Percentiles rank a stretch among this genome's conserved stretches.
These are phyloP conservation scores for Sebastes umbrosus DNA, from an alignment of 2,797 vertebrate species.

Conservation along the genomic window DNA sequence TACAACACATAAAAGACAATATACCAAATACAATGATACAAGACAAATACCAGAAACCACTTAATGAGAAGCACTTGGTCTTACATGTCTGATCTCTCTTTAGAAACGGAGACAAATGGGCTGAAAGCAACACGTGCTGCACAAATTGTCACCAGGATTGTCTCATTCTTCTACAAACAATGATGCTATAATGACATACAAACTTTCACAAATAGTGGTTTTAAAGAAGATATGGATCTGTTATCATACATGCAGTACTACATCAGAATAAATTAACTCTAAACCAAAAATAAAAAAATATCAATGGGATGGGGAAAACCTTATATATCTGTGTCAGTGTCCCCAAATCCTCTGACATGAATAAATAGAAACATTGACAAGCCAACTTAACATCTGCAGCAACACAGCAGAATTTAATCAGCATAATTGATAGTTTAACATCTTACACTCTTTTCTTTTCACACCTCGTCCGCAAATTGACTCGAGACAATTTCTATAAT, in stretches of 20 bases:
- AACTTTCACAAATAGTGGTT: background rate
- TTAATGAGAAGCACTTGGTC: background rate
- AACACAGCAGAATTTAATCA: background rate
- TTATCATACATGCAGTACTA: background rate
- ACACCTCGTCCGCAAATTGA: background rate
- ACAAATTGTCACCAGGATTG: background rate
- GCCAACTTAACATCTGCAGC: background rate
- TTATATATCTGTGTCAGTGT: background rate
- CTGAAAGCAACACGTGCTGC: background rate
- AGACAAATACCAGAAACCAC: background rate
- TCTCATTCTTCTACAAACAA: background rate
- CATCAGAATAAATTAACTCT: background rate
- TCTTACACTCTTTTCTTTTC: slow-evolving; percentile 10
- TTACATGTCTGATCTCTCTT: background rate
- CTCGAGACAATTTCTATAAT: slow-evolving; percentile 25
- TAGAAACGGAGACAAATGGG: background rate
- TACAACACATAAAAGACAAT: background rate
- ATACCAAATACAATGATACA: background rate
- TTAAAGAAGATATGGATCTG: background rate
- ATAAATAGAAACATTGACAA: background rate
- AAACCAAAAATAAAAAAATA: background rate
- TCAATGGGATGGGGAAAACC: background rate
- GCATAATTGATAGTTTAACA: background rate
- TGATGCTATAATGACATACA: background rate
- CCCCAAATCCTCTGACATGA: background rate